These are phyloP conservation scores for Apamea epomidion DNA, from an alignment of 2,888 invertebrate genomes.

Conservation along the genomic window DNA sequence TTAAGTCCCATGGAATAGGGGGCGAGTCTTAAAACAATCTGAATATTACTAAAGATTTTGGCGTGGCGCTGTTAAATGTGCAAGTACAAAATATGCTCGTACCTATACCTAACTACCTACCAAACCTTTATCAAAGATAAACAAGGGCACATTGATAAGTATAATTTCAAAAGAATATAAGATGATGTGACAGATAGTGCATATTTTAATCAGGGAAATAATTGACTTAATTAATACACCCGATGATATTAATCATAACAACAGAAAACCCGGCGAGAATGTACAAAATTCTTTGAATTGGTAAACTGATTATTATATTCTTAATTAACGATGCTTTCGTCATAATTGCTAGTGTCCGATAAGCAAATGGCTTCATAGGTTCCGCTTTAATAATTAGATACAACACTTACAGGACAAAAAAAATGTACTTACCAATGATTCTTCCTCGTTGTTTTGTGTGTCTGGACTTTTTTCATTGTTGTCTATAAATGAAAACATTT, in stretches of 20 bases:
- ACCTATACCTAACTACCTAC: background rate
- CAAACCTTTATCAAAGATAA: background rate
- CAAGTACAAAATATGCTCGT: background rate
- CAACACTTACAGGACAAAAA: conserved; percentile 1
- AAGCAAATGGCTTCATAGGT: conserved; percentile 32
- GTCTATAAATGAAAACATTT: conserved; percentile 93
- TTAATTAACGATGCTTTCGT: conserved; percentile 48
- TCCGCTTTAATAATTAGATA: conserved; percentile 22
- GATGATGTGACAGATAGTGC: background rate
- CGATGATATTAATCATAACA: conserved; percentile 21
- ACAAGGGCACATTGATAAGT: background rate
- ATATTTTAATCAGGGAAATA: conserved; percentile 14
- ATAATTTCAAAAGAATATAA: background rate
- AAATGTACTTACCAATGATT: conserved; percentile 76
- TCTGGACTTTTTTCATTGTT: conserved; percentile 61
- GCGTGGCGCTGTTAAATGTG: background rate
- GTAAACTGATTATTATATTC: conserved; percentile 32
- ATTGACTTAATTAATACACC: background rate
- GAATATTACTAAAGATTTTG: background rate
- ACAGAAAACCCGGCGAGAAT: conserved; percentile 3
- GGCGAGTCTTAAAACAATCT: background rate
- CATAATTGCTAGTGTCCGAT: conserved; percentile 46
- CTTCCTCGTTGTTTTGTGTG: conserved; percentile 56
- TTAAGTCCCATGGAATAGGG: background rate
- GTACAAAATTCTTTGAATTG: conserved; percentile 34